A percentile compares a stretch with the other conserved stretches of the same genome.
These are phyloP conservation scores for Mormyrops boulengeri DNA, from an alignment of 2,797 vertebrate genomes.

Conservation along the genomic window DNA sequence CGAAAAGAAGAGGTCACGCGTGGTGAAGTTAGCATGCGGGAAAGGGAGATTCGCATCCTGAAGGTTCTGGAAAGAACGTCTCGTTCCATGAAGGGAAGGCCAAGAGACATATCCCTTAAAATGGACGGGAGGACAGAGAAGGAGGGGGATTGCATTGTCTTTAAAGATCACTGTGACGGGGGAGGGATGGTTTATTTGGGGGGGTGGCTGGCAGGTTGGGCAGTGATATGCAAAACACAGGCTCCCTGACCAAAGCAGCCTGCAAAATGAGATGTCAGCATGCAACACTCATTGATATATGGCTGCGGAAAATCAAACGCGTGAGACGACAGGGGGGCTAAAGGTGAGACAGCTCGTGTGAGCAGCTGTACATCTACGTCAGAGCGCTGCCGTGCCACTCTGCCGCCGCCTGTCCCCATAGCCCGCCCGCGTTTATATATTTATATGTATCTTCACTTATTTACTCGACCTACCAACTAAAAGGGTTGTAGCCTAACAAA, in stretches of 20 bases:
- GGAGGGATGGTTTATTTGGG: conserved; percentile 19
- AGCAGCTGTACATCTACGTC: conserved; percentile 58
- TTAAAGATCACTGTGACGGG: conserved; percentile 64
- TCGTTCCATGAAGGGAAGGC: background rate
- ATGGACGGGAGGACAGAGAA: conserved; percentile 31
- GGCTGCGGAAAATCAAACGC: conserved; percentile 88
- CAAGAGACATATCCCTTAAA: background rate
- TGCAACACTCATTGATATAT: conserved; percentile 87
- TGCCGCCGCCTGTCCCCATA: background rate
- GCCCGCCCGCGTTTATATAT: conserved; percentile 39
- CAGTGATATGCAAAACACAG: conserved; percentile 86
- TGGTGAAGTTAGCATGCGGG: background rate
- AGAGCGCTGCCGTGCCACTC: background rate
- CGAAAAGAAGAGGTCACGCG: background rate
- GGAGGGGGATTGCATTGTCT: conserved; percentile 60
- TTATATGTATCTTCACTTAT: conserved; percentile 49
- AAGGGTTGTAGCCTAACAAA: conserved; percentile 91
- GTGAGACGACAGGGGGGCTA: conserved; percentile 83
- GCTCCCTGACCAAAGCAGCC: conserved; percentile 79
- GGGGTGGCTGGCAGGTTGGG: conserved; percentile 62
- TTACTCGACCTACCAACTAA: conserved; percentile 45
- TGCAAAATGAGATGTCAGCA: conserved; percentile 85
- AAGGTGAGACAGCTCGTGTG: conserved; percentile 79
- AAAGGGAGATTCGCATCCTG: background rate
- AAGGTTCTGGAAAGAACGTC: background rate